Evolutionary conservation across 2,113 vertebrate genomes (phyloP).

Genomic region (Dendropsophus ebraccatus): DNA sequence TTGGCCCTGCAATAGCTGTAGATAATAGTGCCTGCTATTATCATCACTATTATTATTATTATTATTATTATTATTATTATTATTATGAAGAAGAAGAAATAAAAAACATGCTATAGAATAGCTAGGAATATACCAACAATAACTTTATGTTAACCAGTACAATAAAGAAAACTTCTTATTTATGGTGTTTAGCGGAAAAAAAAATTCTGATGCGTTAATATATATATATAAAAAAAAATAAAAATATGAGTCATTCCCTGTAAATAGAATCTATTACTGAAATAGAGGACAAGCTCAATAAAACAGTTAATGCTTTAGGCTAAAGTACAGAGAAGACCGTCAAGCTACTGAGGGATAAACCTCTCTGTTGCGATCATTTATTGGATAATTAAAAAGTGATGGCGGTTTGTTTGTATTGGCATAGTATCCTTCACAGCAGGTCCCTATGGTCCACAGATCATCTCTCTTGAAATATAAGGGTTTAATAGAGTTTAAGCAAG

Average conservation of each 20-base stretch:
- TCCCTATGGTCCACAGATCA: constrained; percentile 85
- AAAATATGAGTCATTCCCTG: background rate
- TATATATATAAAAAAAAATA: background rate
- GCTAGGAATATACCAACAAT: too few relatives aligned
- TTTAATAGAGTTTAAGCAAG: constrained; percentile 83
- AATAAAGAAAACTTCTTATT: background rate
- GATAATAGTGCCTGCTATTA: too few relatives aligned
- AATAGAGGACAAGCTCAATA: background rate
- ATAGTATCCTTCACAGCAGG: constrained; percentile 71
- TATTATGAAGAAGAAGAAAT: too few relatives aligned
- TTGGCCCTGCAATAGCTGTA: background rate
- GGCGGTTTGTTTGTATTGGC: constrained; percentile 64
- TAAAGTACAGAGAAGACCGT: constrained; percentile 1
- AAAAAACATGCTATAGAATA: too few relatives aligned
- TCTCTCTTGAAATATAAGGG: constrained; percentile 88
- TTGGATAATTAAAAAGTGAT: constrained; percentile 57
- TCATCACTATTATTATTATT: too few relatives aligned
- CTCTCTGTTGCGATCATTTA: constrained; percentile 43
- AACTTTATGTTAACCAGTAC: too few relatives aligned
- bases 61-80: too few relatives aligned
- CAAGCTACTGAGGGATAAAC: background rate
- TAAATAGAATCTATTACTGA: background rate
- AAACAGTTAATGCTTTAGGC: background rate
- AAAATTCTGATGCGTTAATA: too few relatives aligned
- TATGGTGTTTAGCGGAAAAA: background rate